Evolutionary conservation across 2,113 vertebrate species (phyloP).

Genomic region (Anhinga anhinga): DNA sequence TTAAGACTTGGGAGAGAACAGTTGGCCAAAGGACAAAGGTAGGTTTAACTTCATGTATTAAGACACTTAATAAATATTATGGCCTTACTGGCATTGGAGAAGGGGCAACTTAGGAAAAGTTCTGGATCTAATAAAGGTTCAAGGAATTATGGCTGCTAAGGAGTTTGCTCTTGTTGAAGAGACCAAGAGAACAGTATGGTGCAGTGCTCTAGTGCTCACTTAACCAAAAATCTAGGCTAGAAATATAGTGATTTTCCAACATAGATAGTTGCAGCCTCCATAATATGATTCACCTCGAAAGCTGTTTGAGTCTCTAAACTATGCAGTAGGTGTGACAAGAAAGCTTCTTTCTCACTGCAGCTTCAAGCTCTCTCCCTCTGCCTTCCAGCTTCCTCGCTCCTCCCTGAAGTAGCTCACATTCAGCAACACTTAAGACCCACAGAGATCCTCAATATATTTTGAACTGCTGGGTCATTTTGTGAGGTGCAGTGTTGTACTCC

Average conservation of each 20-base stretch:
- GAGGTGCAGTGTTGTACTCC: not conserved
- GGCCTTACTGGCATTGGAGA: not conserved
- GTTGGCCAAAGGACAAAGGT: not conserved
- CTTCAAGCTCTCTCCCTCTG: not conserved
- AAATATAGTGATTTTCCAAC: not conserved
- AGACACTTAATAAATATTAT: not conserved
- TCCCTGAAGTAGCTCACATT: not conserved
- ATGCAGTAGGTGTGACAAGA: not conserved
- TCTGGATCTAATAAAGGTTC: not conserved
- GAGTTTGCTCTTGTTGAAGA: not conserved
- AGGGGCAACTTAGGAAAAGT: not conserved
- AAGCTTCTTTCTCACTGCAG: not conserved
- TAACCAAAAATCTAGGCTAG: not conserved
- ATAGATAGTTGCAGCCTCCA: not conserved
- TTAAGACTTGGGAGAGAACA: not conserved
- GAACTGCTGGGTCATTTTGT: not conserved
- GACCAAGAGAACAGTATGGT: not conserved
- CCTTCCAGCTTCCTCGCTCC: rapidly evolving
- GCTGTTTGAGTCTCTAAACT: not conserved
- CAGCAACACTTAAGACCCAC: not conserved
- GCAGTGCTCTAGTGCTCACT: not conserved
- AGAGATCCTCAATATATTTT: not conserved
- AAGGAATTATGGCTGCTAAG: not conserved
- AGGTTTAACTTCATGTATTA: not conserved
- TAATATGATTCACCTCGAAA: not conserved